Percentiles rank a stretch among this genome's conserved stretches.
Conservation (phyloP, 2,113 vertebrate species). For the Mus musculus region GRCm39 chr2:141716501-141717000, state of each 20-base stretch:
- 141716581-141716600: not conserved
- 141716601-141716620: not conserved
- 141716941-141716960: not conserved
- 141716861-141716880: not conserved
- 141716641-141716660: not conserved
- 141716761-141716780: constrained; percentile 48
- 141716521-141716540: not conserved
- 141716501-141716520: not conserved
- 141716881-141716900: not conserved
- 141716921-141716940: not conserved
- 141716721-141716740: constrained; percentile 58
- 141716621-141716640: constrained; percentile 34
- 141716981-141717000: not conserved
- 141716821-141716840: constrained; percentile 13
- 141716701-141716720: not conserved
- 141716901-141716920: not conserved
- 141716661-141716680: not conserved
- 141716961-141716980: not conserved
- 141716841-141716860: not conserved
- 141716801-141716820: not conserved
- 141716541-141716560: not conserved
- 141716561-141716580: not conserved
- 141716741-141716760: constrained; percentile 15
- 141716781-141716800: not conserved
- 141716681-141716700: constrained; percentile 7